These are phyloP conservation scores for Cairina moschata DNA, from an alignment of 2,113 vertebrate genomes.

Conservation along the genomic window DNA sequence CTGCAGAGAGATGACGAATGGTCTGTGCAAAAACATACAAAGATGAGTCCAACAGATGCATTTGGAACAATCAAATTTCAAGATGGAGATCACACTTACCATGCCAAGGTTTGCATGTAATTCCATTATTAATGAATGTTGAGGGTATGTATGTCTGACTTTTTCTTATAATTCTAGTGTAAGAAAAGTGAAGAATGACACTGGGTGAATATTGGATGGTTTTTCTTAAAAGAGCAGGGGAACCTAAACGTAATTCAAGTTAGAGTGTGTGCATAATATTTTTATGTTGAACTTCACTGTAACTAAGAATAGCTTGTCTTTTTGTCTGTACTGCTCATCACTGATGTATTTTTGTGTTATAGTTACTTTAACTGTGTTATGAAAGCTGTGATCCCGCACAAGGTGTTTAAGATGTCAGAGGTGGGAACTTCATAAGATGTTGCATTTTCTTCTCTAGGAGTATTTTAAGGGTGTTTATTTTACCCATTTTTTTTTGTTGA, in stretches of 20 bases:
- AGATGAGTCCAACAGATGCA: conserved; percentile 86
- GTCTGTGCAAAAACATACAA: conserved; percentile 88
- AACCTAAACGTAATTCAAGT: background rate
- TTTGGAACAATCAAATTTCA: conserved; percentile 94
- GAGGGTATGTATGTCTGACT: background rate
- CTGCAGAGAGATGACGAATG: conserved; percentile 73
- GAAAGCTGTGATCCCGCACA: background rate
- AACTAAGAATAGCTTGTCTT: background rate
- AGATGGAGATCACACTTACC: conserved; percentile 88
- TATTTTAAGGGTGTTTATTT: background rate
- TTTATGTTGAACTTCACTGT: accelerated
- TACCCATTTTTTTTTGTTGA: background rate
- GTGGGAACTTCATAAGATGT: background rate
- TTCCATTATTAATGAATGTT: background rate
- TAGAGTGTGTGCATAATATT: background rate
- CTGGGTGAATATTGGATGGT: background rate
- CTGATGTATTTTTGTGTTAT: background rate
- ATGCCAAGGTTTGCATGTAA: conserved; percentile 86
- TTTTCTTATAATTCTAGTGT: background rate
- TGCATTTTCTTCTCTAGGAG: background rate
- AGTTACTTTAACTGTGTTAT: background rate
- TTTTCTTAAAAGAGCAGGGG: background rate
- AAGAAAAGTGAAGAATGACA: background rate
- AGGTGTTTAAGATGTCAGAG: background rate
- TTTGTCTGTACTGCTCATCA: background rate